Evolutionary conservation across 2,113 vertebrate species (phyloP).

Genomic region (Apodemus sylvaticus): DNA sequence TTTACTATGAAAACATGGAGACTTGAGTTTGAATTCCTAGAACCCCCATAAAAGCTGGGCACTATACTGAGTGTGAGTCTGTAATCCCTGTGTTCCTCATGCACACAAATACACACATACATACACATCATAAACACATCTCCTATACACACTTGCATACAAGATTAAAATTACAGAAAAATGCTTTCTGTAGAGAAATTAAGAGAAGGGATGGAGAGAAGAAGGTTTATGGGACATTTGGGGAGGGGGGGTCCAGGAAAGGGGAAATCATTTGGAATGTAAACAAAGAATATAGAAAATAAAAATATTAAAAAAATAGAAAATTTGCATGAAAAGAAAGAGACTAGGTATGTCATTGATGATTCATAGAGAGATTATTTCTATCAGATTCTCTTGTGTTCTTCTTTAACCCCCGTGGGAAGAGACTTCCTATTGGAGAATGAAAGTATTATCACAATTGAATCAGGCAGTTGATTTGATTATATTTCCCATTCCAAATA

Average conservation of each 20-base stretch:
- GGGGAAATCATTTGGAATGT: no score
- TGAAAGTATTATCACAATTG: background rate
- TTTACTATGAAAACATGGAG: background rate
- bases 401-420: background rate
- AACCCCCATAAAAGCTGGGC: background rate
- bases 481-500: background rate
- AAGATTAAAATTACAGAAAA: background rate
- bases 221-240: no score
- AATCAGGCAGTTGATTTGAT: background rate
- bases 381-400: constrained; percentile 18
- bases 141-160: background rate
- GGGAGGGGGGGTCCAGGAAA: no score
- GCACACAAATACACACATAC: background rate
- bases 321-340: no score
- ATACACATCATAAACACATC: background rate
- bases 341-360: constrained; percentile 5
- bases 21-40: background rate
- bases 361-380: constrained; percentile 15
- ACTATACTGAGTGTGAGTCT: background rate
- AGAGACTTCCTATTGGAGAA: constrained; percentile 18
- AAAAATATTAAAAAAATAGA: no score
- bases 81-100: background rate
- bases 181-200: background rate
- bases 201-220: no score
- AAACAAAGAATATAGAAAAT: no score